Conservation (phyloP, 92 coral and sea anemone genomes). For the Heteractis magnifica region DNA sequence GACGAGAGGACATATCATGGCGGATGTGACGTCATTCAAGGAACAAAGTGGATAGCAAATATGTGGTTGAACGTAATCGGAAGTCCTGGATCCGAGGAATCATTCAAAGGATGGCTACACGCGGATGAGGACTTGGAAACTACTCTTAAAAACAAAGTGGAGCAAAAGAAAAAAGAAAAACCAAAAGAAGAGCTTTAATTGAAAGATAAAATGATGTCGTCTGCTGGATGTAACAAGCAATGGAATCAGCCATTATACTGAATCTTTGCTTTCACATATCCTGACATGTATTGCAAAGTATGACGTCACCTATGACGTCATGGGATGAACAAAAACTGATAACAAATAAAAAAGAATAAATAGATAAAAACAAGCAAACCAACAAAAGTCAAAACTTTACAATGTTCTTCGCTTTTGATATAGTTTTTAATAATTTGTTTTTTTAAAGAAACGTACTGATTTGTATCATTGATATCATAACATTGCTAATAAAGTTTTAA, state of each 20-base stretch:
- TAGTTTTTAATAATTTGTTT: no score
- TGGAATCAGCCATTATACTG: background rate
- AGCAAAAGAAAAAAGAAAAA: constrained; percentile 16
- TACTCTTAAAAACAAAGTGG: background rate
- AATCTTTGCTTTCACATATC: no score
- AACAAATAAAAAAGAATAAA: no score
- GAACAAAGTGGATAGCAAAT: constrained; percentile 92
- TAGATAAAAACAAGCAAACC: no score
- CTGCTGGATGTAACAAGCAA: no score
- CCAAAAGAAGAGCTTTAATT: constrained; percentile 31
- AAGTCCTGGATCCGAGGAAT: constrained; percentile 62
- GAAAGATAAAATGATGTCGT: no score
- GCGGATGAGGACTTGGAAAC: constrained; percentile 20
- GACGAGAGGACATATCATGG: constrained; percentile 81
- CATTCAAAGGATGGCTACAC: constrained; percentile 76
- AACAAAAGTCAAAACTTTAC: no score
- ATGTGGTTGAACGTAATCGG: constrained; percentile 79
- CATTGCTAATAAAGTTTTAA: no score
- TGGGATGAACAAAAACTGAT: background rate
- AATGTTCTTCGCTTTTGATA: no score
- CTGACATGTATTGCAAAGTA: no score
- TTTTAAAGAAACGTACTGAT: no score
- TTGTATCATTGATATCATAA: no score
- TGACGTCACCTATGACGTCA: constrained; percentile 1
- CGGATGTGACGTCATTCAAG: constrained; percentile 92